Percentiles rank a stretch among this genome's conserved stretches.
phyloP scores from a whole-genome alignment of 2,113 vertebrate species.

The Neomonachus schauinslandi region DNA sequence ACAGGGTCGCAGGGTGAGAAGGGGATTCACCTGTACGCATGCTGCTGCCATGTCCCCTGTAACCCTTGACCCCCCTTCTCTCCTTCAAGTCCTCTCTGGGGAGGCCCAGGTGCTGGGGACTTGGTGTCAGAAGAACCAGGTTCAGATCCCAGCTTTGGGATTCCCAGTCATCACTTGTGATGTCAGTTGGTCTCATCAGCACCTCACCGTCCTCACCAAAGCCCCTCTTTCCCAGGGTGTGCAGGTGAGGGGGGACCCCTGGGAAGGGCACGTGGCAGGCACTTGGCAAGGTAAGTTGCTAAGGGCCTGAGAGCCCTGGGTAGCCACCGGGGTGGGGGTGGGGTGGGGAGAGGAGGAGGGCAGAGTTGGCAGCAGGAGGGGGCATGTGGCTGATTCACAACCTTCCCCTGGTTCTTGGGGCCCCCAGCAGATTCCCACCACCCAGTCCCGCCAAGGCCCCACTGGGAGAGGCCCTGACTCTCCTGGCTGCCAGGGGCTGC shows the following conservation, averaged over 20 bases:
- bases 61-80: background rate
- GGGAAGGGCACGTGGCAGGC: rapidly evolving
- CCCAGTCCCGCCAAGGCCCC: background rate
- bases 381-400: background rate
- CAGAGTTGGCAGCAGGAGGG: background rate
- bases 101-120: background rate
- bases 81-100: background rate
- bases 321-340: rapidly evolving
- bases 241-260: background rate
- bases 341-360: too few relatives aligned
- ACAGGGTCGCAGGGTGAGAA: background rate
- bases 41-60: rapidly evolving
- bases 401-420: background rate
- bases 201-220: too few relatives aligned
- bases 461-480: too few relatives aligned
- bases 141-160: background rate
- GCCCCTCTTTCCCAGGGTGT: background rate
- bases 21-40: rapidly evolving
- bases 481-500: rapidly evolving
- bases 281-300: too few relatives aligned
- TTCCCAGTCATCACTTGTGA: rapidly evolving
- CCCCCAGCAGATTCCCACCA: background rate
- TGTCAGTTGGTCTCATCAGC: background rate
- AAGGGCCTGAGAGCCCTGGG: background rate
- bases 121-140: rapidly evolving